phyloP scores from a whole-genome alignment of 2,888 invertebrate genomes.

The Ctena decussata region DNA sequence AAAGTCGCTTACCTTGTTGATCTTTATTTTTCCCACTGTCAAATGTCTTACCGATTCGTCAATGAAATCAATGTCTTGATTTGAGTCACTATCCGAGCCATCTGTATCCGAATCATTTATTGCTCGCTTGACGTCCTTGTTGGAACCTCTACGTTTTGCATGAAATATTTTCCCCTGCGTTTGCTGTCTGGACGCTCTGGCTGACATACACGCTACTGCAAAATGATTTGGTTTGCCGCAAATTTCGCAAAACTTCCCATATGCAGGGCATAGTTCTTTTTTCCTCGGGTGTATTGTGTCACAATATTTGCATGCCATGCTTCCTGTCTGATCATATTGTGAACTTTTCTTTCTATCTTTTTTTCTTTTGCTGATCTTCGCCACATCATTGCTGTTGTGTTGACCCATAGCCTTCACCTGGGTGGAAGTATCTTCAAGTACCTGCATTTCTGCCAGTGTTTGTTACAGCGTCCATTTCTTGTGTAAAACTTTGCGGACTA shows the following conservation, averaged over 20 bases:
- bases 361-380: not conserved
- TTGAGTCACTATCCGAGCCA: not conserved
- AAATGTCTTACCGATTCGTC: not conserved
- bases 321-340: not conserved
- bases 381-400: not conserved
- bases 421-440: not conserved
- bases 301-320: not conserved
- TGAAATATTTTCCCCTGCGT: not conserved
- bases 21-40: conserved; percentile 11
- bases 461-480: not conserved
- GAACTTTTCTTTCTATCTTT: not conserved
- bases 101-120: not conserved
- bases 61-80: not conserved
- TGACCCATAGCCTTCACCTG: not conserved
- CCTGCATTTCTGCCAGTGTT: not conserved
- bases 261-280: conserved; percentile 5
- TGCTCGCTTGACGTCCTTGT: not conserved
- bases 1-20: conserved; percentile 14
- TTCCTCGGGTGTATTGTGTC: not conserved
- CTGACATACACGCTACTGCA: not conserved
- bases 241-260: not conserved
- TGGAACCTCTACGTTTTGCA: not conserved
- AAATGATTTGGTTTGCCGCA: not conserved
- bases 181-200: too few species aligned
- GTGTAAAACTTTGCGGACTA: not conserved